Evolutionary conservation across 1,140 invertebrate species (phyloP), one percentile per base, ranked within the genome.

Genomic region (Augochlora pura): DNA sequence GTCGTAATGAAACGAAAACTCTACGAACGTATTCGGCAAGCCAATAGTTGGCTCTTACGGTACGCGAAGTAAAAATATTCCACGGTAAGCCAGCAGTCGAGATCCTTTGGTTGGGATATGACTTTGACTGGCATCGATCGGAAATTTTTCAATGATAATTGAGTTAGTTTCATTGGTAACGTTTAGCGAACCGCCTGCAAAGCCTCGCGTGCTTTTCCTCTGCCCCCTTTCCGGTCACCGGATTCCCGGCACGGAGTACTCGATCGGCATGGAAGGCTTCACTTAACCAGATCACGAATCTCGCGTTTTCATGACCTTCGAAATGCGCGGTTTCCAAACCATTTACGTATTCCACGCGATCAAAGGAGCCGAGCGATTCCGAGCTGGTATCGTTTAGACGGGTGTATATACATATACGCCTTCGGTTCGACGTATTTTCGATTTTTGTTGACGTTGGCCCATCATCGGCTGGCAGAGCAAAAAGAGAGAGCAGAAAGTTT

Each of bases 201-300:
- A 71, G 75, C 59, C 3, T 77, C 16, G 59, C 75, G 67, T 70
- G 67, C 38, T 64, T 54, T 54, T 54, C 38, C 32, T 54, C 7
- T 64, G 27, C 21, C 76, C 60, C 46, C 60, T 64, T 78, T 72
- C 38, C 12, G 68, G 42, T 54, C 76, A 65, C 18, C 46, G 60
- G 59, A 77, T 77, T 77, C 75, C 12, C 42, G n/a, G 57, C n/a
- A 25, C 42, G 63, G 25, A 5, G 21, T 42, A 42, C 38, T 72
- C 60, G 38, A 32, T 77, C n/a, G 67, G 42, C 60, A 46, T 57
- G 38, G 60, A 80, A 82, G 67, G 77, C 82, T 83, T 52, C 71
- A 42, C 14, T 59, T 84, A 84, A 83, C 74, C 49, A 67, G 77
- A 84, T 71, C 70, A 73, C 62, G 57, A 84, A 67, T 60, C 64